A percentile compares a stretch with the other conserved stretches of the same genome.
Evolutionary conservation across 2,797 vertebrate genomes (phyloP).

Genomic region (Hemitrygon akajei): DNA sequence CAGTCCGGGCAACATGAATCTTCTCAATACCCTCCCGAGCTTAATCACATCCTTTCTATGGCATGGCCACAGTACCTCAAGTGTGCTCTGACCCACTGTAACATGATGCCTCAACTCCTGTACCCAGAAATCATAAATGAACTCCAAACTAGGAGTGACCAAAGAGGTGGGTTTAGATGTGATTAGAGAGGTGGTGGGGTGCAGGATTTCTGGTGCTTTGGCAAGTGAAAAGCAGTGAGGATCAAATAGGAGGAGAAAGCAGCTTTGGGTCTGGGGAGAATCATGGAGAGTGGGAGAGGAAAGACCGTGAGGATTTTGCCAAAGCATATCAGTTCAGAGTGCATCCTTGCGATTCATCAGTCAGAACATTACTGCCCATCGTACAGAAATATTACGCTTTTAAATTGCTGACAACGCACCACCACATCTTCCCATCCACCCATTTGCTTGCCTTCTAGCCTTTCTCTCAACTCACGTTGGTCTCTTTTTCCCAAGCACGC

Average conservation of each 20-base stretch:
- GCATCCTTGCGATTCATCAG: no score
- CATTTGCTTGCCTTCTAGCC: not conserved
- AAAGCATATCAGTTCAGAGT: not conserved
- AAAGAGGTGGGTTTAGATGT: not conserved
- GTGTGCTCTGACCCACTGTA: no score
- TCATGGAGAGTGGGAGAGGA: not conserved
- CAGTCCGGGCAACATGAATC: no score
- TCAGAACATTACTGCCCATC: no score
- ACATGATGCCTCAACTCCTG: no score
- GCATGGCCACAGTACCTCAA: no score
- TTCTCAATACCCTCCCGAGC: no score
- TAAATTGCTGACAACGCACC: no score
- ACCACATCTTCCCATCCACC: not conserved
- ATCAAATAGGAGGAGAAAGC: not conserved
- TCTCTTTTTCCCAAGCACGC: not conserved
- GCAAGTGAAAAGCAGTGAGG: not conserved
- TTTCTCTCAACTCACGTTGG: not conserved
- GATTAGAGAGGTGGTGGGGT: not conserved
- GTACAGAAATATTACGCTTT: not conserved
- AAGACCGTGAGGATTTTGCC: not conserved
- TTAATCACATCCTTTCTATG: no score
- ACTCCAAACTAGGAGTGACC: not conserved
- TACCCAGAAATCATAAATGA: no score
- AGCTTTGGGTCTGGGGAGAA: not conserved
- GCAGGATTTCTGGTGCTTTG: not conserved